Percentiles rank a stretch among this genome's conserved stretches.
These are phyloP conservation scores for Helarctos malayanus DNA, from an alignment of 2,797 vertebrate genomes.

Conservation along the genomic window DNA sequence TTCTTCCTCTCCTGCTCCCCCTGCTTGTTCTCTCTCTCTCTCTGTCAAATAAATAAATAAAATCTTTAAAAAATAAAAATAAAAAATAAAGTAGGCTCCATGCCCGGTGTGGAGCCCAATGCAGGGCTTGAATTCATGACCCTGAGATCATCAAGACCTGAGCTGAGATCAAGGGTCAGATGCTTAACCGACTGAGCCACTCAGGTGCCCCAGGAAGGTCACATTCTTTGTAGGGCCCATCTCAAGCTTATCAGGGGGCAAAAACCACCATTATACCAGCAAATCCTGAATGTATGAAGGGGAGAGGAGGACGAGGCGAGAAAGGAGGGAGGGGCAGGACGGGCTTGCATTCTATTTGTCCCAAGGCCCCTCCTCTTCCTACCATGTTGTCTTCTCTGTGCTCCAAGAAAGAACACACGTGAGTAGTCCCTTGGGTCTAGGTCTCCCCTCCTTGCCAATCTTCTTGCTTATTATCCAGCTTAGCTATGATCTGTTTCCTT, in stretches of 20 bases:
- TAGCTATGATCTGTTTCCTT: neutral
- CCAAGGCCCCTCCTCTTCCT: neutral
- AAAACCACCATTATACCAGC: neutral
- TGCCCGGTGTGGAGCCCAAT: neutral
- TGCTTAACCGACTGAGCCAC: neutral
- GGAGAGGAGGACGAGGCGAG: neutral
- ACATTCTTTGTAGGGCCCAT: neutral
- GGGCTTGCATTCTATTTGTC: neutral
- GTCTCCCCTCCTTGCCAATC: neutral
- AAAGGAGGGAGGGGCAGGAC: neutral
- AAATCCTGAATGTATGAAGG: neutral
- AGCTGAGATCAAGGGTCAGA: neutral
- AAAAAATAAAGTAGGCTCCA: neutral
- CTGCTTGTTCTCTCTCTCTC: too few species aligned
- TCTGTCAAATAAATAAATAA: too few species aligned
- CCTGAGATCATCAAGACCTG: neutral
- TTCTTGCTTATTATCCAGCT: slow-evolving; percentile 20
- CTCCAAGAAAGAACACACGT: neutral
- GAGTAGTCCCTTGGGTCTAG: neutral
- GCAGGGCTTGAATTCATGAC: neutral
- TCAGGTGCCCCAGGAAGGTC: neutral
- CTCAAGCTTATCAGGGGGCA: neutral
- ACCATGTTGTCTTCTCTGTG: neutral
- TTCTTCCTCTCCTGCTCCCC: too few species aligned
- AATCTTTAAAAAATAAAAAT: too few species aligned